phyloP scores from a whole-genome alignment of 2,113 vertebrate genomes.

The Lycaon pictus region DNA sequence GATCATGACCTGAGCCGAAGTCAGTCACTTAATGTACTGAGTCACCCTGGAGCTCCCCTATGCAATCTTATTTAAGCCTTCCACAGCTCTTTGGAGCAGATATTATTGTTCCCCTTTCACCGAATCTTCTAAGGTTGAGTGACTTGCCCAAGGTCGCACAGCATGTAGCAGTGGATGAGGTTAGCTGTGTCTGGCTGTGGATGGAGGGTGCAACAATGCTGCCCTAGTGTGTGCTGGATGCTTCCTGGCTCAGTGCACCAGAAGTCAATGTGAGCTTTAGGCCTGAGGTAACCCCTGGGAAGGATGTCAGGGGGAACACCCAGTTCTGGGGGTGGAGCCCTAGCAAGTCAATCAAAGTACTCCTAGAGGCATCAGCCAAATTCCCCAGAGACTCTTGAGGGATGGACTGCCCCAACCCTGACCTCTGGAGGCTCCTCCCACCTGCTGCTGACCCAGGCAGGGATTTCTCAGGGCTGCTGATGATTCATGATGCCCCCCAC shows the following conservation, averaged over 20 bases:
- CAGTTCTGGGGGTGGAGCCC: neutral
- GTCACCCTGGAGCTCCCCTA: neutral
- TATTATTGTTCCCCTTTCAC: neutral
- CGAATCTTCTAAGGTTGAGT: neutral
- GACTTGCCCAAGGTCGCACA: neutral
- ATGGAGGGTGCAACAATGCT: rapidly evolving
- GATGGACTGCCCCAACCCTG: neutral
- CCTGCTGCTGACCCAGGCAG: neutral
- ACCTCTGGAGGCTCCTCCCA: neutral
- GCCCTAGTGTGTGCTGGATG: neutral
- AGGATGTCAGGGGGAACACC: neutral
- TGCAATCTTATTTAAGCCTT: neutral
- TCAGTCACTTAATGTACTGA: no score
- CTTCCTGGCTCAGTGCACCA: neutral
- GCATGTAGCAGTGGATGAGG: neutral
- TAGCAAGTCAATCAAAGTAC: neutral
- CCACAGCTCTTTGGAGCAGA: neutral
- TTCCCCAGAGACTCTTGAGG: neutral
- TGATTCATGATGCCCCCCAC: neutral
- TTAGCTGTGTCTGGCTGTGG: neutral
- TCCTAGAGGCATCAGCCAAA: neutral
- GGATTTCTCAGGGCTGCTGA: neutral
- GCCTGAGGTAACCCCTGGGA: neutral
- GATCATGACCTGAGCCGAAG: no score
- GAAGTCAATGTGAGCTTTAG: neutral